A percentile compares a stretch with the other conserved stretches of the same genome.
phyloP scores from a whole-genome alignment of 2,888 invertebrate species.

The Abrostola triplasia region DNA sequence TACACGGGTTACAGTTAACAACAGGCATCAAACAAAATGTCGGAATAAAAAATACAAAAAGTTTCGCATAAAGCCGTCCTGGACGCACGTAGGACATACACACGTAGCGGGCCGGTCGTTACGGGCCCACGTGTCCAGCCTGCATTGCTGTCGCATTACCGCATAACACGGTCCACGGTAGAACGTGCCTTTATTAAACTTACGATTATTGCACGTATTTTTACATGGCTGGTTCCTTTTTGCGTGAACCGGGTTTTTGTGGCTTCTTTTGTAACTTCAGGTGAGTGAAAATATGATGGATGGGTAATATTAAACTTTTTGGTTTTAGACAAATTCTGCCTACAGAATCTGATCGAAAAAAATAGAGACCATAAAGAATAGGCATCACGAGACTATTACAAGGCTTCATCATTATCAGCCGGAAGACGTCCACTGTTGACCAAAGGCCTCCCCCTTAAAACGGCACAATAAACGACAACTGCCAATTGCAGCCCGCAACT shows the following conservation, averaged over 20 bases:
- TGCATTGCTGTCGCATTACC: constrained; percentile 52
- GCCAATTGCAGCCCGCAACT: too few species aligned
- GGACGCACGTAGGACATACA: constrained; percentile 45
- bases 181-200: constrained; percentile 53
- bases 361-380: too few species aligned
- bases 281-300: neutral
- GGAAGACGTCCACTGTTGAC: too few species aligned
- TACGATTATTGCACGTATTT: constrained; percentile 28
- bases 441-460: too few species aligned
- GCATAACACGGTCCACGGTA: constrained; percentile 36
- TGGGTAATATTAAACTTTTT: neutral
- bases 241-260: constrained; percentile 7
- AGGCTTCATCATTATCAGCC: too few species aligned
- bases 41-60: constrained; percentile 31
- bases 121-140: constrained; percentile 53
- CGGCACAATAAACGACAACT: too few species aligned
- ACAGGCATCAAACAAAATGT: constrained; percentile 31
- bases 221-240: constrained; percentile 29
- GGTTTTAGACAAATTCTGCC: too few species aligned
- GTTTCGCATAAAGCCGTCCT: constrained; percentile 41
- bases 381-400: too few species aligned
- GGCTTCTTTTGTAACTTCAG: neutral
- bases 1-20: constrained; percentile 21
- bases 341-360: too few species aligned
- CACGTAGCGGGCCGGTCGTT: constrained; percentile 55